Evolutionary conservation across 2,113 vertebrate species (phyloP).

Genomic region (Myrmophylax atrothorax): DNA sequence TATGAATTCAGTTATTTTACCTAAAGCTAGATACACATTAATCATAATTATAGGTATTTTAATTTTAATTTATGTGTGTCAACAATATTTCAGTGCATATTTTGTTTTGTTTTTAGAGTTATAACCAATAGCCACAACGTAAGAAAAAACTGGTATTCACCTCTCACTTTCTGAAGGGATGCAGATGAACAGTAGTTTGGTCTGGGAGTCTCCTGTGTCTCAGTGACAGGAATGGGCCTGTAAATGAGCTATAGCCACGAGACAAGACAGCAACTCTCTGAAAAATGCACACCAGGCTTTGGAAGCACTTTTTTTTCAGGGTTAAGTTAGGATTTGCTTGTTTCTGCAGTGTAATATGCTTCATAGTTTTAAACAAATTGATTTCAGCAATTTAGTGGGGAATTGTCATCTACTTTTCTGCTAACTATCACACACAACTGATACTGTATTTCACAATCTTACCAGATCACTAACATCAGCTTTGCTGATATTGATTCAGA

Average conservation of each 20-base stretch:
- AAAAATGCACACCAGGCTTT: background rate
- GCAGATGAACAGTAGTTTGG: background rate
- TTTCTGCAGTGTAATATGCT: constrained; percentile 27
- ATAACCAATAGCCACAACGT: background rate
- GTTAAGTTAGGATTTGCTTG: background rate
- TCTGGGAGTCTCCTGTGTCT: background rate
- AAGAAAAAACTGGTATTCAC: background rate
- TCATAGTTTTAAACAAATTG: constrained; percentile 10
- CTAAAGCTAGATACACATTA: background rate
- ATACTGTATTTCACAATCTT: background rate
- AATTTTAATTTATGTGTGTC: background rate
- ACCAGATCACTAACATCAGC: background rate
- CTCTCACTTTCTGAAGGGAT: background rate
- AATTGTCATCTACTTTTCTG: background rate
- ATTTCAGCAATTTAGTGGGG: background rate
- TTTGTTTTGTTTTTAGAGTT: background rate
- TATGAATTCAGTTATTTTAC: background rate
- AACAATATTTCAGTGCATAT: background rate
- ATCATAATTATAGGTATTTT: background rate
- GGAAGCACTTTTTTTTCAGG: background rate
- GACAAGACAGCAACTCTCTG: background rate
- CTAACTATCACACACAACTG: background rate
- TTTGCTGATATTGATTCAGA: background rate
- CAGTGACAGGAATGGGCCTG: background rate
- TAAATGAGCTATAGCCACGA: background rate